Percentiles rank a stretch among this genome's conserved stretches.
These are phyloP conservation scores for Tokudaia tokunoshimensis DNA, from an alignment of 2,797 vertebrate species.

Conservation along the genomic window DNA sequence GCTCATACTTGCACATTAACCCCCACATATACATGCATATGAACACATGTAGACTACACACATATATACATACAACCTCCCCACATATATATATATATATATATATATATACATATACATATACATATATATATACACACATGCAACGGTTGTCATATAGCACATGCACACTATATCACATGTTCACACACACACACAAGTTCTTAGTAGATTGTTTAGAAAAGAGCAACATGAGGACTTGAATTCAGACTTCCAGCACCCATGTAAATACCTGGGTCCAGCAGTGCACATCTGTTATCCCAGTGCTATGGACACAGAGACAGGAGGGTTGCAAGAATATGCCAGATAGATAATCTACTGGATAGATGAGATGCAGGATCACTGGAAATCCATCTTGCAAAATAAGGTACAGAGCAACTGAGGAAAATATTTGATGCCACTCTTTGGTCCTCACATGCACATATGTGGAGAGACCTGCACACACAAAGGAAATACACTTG, in stretches of 20 bases:
- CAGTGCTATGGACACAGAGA: not conserved
- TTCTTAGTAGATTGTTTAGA: not conserved
- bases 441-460: not conserved
- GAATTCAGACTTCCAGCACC: not conserved
- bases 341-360: not conserved
- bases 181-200: not conserved
- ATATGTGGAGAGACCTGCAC: not conserved
- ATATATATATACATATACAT: not conserved
- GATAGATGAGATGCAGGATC: not conserved
- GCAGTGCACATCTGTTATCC: not conserved
- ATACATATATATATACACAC: not conserved
- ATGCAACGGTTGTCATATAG: not conserved
- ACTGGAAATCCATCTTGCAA: not conserved
- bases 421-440: not conserved
- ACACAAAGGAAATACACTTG: not conserved
- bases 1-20: not conserved
- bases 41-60: not conserved
- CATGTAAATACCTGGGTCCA: not conserved
- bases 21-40: not conserved
- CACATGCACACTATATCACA: not conserved
- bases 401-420: not conserved
- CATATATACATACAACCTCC: not conserved
- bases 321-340: not conserved
- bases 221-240: not conserved
- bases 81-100: not conserved